Evolutionary conservation across 2,888 invertebrate species (phyloP).

Genomic region (Erynnis tages): DNA sequence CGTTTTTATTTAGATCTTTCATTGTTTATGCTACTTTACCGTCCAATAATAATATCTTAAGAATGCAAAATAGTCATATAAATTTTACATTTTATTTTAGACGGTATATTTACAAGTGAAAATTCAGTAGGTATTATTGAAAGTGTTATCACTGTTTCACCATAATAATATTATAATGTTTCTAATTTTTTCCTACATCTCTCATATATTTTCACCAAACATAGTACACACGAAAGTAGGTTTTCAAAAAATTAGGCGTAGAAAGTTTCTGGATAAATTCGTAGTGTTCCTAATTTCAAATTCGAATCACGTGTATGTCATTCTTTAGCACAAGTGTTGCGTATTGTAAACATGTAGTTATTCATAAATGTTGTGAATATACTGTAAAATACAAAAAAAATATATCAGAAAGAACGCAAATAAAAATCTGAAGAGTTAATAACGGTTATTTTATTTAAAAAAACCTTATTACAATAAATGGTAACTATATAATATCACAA

Average conservation of each 20-base stretch:
- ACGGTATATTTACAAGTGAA: too few relatives aligned
- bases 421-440: slow-evolving; percentile 44
- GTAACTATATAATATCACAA: slow-evolving; percentile 13
- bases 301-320: slow-evolving; percentile 14
- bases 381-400: slow-evolving; percentile 45
- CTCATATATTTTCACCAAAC: too few relatives aligned
- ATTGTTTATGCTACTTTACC: too few relatives aligned
- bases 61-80: too few relatives aligned
- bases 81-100: too few relatives aligned
- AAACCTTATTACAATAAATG: background rate
- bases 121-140: background rate
- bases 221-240: too few relatives aligned
- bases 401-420: slow-evolving; percentile 45
- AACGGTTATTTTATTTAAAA: slow-evolving; percentile 1
- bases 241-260: background rate
- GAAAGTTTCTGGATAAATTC: background rate
- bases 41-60: too few relatives aligned
- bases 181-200: too few relatives aligned
- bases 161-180: too few relatives aligned
- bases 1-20: too few relatives aligned
- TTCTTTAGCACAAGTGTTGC: slow-evolving; percentile 39
- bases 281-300: background rate
- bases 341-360: slow-evolving; percentile 45
- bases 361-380: slow-evolving; percentile 59
- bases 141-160: too few relatives aligned